These are phyloP conservation scores for Rhogogaster chlorosoma DNA, from an alignment of 2,888 invertebrate genomes.

Conservation along the genomic window DNA sequence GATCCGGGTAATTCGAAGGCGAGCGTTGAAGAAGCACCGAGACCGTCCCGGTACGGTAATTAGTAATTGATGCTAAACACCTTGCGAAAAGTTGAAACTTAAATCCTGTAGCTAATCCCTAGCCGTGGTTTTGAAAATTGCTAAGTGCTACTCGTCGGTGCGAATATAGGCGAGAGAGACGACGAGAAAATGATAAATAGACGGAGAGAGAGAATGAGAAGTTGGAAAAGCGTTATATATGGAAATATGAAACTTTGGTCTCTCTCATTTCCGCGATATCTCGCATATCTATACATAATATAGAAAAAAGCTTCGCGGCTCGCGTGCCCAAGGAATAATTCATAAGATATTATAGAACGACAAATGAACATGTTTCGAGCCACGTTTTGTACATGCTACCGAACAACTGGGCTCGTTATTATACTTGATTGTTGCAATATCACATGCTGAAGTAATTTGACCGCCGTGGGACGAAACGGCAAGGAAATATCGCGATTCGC, in stretches of 20 bases:
- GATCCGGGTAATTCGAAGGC: constrained; percentile 21
- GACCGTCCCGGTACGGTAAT: constrained; percentile 13
- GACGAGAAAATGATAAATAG: not conserved
- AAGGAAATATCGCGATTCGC: not conserved
- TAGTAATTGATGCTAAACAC: constrained; percentile 45
- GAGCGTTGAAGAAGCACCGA: not conserved
- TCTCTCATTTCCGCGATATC: constrained; percentile 13
- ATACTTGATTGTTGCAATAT: not conserved
- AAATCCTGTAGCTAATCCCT: constrained; percentile 19
- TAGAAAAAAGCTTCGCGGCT: not conserved
- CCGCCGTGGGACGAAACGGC: constrained; percentile 1
- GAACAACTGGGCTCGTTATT: not conserved
- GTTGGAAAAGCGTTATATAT: constrained; percentile 23
- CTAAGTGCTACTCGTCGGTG: not conserved
- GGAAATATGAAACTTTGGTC: constrained; percentile 11
- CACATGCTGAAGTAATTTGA: not conserved
- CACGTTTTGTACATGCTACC: not conserved
- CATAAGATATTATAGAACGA: constrained; percentile 1
- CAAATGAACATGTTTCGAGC: not conserved
- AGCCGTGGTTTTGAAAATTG: constrained; percentile 27
- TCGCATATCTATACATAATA: not conserved
- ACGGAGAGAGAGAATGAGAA: not conserved
- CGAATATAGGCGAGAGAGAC: not conserved
- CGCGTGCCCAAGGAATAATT: not conserved
- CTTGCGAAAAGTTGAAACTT: constrained; percentile 24